Evolutionary conservation across 2,113 vertebrate genomes (phyloP).

Genomic region (zebrafish (Danio rerio)): DNA sequence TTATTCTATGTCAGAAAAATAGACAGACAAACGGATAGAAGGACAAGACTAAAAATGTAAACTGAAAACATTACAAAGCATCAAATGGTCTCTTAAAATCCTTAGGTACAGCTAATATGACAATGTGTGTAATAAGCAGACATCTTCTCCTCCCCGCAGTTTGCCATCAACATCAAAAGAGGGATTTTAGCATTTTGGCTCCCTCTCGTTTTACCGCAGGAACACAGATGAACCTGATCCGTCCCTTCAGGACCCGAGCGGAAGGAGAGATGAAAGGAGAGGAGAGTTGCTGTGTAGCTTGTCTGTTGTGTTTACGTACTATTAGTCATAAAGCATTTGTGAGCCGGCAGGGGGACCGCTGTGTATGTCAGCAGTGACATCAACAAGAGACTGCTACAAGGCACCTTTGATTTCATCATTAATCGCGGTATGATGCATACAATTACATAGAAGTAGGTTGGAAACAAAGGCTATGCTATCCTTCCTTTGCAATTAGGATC

Average conservation of each 20-base stretch:
- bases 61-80: neutral
- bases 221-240: conserved; percentile 33
- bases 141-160: neutral
- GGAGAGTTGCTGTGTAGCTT: conserved; percentile 19
- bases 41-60: too few relatives aligned
- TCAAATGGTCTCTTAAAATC: neutral
- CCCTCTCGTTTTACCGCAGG: conserved; percentile 12
- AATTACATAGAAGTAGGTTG: neutral
- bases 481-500: conserved; percentile 2
- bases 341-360: conserved; percentile 10
- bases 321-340: conserved; percentile 30
- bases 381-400: conserved; percentile 21
- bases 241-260: conserved; percentile 8
- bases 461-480: neutral
- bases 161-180: conserved; percentile 26
- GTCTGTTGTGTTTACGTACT: conserved; percentile 32
- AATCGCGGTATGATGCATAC: neutral
- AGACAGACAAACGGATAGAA: too few relatives aligned
- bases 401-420: conserved; percentile 26
- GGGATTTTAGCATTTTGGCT: conserved; percentile 25
- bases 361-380: conserved; percentile 31
- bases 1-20: too few relatives aligned
- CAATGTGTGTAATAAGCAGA: conserved; percentile 14
- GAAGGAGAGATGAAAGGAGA: conserved; percentile 32
- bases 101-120: conserved; percentile 11